A percentile compares a stretch with the other conserved stretches of the same genome.
Conservation (phyloP, 64 coral and sea anemone species). For the Cladopsammia gracilis region DNA sequence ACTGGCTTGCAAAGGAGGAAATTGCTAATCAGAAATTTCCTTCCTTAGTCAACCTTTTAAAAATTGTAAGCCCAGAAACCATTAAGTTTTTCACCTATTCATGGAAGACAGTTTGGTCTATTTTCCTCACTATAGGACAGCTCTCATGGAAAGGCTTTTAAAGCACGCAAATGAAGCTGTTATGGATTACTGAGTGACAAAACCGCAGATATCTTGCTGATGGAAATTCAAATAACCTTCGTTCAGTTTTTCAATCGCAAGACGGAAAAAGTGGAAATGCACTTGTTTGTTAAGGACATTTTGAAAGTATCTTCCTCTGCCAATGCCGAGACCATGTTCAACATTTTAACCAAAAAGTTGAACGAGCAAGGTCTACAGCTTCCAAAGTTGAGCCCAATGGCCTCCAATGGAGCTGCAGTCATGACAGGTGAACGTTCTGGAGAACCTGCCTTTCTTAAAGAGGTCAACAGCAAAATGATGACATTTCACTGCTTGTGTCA, state of each 20-base stretch:
- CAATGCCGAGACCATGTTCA: conserved; percentile 25
- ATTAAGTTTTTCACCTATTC: conserved; percentile 43
- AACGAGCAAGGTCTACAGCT: conserved; percentile 22
- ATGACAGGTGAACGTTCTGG: conserved; percentile 27
- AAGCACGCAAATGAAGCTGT: background rate
- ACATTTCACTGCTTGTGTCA: conserved; percentile 65
- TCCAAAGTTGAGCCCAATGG: conserved; percentile 40
- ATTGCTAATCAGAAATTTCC: conserved; percentile 45
- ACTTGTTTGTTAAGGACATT: too few relatives aligned
- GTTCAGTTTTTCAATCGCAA: conserved; percentile 74
- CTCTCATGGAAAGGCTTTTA: conserved; percentile 39
- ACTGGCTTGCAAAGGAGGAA: conserved; percentile 56
- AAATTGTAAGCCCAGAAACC: conserved; percentile 36
- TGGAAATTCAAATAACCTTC: conserved; percentile 54
- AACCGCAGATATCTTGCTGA: conserved; percentile 46
- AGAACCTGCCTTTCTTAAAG: conserved; percentile 32
- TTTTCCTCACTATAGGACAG: conserved; percentile 21
- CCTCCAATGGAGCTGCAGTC: conserved; percentile 31
- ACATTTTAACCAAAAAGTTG: conserved; percentile 12
- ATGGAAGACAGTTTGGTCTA: conserved; percentile 34
- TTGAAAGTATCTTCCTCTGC: background rate
- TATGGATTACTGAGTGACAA: conserved; percentile 37
- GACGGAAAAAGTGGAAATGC: too few relatives aligned
- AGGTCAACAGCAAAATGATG: conserved; percentile 54
- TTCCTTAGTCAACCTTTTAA: conserved; percentile 45